Evolutionary conservation across 1,140 invertebrate species (phyloP).

Genomic region (Drosophila punjabiensis): DNA sequence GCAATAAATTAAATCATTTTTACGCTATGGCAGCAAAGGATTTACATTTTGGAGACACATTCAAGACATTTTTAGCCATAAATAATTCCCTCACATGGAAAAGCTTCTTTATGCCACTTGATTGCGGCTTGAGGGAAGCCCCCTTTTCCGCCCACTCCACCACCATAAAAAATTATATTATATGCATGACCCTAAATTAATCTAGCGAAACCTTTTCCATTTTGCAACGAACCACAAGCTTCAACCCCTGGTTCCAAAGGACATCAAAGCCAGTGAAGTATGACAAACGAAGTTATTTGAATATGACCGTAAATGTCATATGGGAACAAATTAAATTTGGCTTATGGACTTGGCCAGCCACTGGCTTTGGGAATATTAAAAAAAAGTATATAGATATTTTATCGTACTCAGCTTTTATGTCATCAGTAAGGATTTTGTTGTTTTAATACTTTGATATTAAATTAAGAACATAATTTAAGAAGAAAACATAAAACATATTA

Average conservation of each 20-base stretch:
- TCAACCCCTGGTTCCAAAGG: conserved; percentile 31
- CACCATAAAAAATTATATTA: conserved; percentile 78
- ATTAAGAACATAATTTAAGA: background rate
- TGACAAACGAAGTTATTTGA: conserved; percentile 78
- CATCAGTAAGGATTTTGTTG: conserved; percentile 2
- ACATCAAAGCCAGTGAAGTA: conserved; percentile 80
- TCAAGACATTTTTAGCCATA: conserved; percentile 58
- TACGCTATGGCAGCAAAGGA: conserved; percentile 36
- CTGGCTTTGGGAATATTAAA: conserved; percentile 13
- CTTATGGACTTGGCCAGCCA: conserved; percentile 55
- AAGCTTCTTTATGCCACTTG: conserved; percentile 57
- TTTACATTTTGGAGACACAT: conserved; percentile 48
- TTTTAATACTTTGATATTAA: too few relatives aligned
- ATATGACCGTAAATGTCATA: conserved; percentile 77
- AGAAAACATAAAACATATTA: background rate
- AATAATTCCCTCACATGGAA: conserved; percentile 66
- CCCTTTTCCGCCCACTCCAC: conserved; percentile 15
- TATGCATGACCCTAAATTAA: conserved; percentile 85
- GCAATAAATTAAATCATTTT: conserved; percentile 69
- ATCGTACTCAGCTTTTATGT: conserved; percentile 19
- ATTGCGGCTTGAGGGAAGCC: conserved; percentile 48
- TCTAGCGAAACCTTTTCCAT: conserved; percentile 79
- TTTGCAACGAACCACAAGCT: conserved; percentile 36
- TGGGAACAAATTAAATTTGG: conserved; percentile 79
- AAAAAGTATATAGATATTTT: conserved; percentile 18